A percentile compares a stretch with the other conserved stretches of the same genome.
Conservation (phyloP, 2,888 invertebrate genomes). For the Melanophora roralis region DNA sequence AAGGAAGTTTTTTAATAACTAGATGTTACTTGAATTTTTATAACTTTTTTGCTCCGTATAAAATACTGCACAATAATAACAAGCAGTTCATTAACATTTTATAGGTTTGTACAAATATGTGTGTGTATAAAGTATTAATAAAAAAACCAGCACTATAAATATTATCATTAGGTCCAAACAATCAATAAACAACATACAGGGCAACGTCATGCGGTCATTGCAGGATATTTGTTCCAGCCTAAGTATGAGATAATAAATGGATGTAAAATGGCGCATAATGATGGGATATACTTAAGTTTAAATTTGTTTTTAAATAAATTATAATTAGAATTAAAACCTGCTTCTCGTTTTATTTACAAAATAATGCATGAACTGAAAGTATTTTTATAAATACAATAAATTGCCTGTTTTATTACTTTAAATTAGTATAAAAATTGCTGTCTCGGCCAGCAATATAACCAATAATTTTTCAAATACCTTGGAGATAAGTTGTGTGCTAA, state of each 20-base stretch:
- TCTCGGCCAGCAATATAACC: background rate
- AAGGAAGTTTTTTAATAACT: too few species aligned
- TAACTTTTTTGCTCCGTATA: background rate
- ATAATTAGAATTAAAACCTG: slow-evolving; percentile 23
- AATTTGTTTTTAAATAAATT: slow-evolving; percentile 31
- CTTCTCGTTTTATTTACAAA: slow-evolving; percentile 24
- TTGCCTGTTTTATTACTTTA: slow-evolving; percentile 18
- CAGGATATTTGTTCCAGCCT: background rate
- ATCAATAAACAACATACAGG: background rate
- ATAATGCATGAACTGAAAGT: background rate
- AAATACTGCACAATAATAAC: background rate
- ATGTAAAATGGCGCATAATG: background rate
- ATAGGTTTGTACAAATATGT: background rate
- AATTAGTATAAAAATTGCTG: slow-evolving; percentile 48
- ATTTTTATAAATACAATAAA: slow-evolving; percentile 15
- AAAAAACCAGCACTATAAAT: background rate
- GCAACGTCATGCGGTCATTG: slow-evolving; percentile 32
- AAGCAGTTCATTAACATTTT: slow-evolving; percentile 26
- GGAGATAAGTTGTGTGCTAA: slow-evolving; percentile 46
- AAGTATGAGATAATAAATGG: slow-evolving; percentile 37
- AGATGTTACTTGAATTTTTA: too few species aligned
- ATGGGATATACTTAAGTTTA: slow-evolving; percentile 8
- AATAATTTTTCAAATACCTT: slow-evolving; percentile 32
- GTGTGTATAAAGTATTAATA: too few species aligned
- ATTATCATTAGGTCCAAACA: background rate